Conservation (phyloP, 2,113 vertebrate species). For the Sardina pilchardus region DNA sequence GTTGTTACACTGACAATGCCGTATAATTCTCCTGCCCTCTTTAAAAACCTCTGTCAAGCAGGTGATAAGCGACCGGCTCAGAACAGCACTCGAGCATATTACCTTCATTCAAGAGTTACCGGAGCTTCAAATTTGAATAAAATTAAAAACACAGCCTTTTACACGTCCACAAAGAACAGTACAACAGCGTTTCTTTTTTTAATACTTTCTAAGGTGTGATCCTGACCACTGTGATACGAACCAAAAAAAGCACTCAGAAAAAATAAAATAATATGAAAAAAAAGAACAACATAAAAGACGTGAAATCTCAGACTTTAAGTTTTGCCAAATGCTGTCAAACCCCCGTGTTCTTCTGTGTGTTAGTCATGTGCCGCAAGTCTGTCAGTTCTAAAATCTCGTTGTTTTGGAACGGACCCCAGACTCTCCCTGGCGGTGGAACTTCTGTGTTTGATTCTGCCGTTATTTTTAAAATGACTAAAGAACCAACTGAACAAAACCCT, state of each 20-base stretch:
- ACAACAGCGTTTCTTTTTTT: no score
- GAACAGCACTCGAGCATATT: no score
- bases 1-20: no score
- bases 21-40: no score
- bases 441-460: conserved; percentile 81
- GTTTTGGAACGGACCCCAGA: conserved; percentile 64
- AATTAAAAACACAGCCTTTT: no score
- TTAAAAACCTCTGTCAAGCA: not conserved
- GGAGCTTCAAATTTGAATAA: no score
- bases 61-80: not conserved
- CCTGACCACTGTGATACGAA: no score
- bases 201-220: no score
- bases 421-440: conserved; percentile 66
- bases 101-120: no score
- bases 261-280: conserved; percentile 12
- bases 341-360: conserved; percentile 27
- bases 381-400: conserved; percentile 50
- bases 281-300: not conserved
- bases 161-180: no score
- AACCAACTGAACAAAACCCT: conserved; percentile 73
- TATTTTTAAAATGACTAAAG: conserved; percentile 78
- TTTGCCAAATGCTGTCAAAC: conserved; percentile 42
- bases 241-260: not conserved
- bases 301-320: conserved; percentile 25
- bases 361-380: conserved; percentile 52